Evolutionary conservation across 2,888 invertebrate genomes (phyloP), one percentile per base, ranked within the genome.

Genomic region (Eurytoma adleriae): DNA sequence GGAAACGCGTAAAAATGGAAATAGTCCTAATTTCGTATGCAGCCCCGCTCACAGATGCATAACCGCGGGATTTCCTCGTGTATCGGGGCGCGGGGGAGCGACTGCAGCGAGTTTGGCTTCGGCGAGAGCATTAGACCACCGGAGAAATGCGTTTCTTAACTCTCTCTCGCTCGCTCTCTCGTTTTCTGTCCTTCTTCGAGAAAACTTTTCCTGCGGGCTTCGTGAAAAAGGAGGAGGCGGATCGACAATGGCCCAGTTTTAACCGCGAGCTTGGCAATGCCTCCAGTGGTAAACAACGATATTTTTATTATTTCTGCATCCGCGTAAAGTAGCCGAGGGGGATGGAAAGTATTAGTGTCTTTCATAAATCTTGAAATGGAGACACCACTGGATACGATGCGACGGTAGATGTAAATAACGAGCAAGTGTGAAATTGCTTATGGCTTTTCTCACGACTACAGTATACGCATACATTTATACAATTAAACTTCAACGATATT

Each of bases 191-290:
- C 30, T 3, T 40, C 40, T 18, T 13, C 40, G n/a, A 27, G 56
- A 59, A 71, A 71, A 59, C 70, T 72, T 72, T 72, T 62, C 61
- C 30, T 10, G 18, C 62, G 10, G 12, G 18, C 5, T n/a, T 24
- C 14, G 13, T 18, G 64, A 30, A 18, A 18, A 12, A 18, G 40
- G 18, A 71, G 40, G 54, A 81, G 82, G 82, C 72, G 71, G 78
- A 81, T 80, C 62, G 78, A 61, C 59, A 80, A 82, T 84, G 83
- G 79, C 84, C 85, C 77, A 85, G 83, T 86, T 85, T 83, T 59
- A 54, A 20, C 30, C 40, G 18, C 48, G 56, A 68, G 66, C 69
- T 67, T 79, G 59, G 73, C 75, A 81, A 71, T 48, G 57, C 30
- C 52, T 75, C 24, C n/a, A 64, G 48, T 73, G 73, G 83, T 83